Conservation (phyloP, 2,797 vertebrate species). For the Nasua narica region DNA sequence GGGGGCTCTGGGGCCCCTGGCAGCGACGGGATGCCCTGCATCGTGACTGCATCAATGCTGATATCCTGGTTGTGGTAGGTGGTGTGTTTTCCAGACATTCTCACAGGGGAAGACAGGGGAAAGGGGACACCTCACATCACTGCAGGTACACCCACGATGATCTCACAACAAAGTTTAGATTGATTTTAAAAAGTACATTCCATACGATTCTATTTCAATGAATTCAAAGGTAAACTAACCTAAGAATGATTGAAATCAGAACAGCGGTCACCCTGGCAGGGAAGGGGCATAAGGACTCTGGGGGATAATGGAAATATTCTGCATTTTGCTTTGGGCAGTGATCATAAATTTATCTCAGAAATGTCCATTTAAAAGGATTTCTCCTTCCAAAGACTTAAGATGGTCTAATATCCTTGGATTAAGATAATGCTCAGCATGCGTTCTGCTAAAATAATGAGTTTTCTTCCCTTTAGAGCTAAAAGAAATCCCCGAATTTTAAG, state of each 20-base stretch:
- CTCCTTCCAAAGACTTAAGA: neutral
- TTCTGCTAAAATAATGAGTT: neutral
- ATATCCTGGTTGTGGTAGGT: rapidly evolving
- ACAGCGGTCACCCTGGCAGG: neutral
- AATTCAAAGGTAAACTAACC: neutral
- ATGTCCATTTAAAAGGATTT: neutral
- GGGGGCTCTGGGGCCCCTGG: too few species aligned
- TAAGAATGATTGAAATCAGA: neutral
- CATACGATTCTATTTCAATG: neutral
- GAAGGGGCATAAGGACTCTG: neutral
- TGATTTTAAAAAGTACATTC: neutral
- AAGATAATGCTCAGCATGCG: neutral
- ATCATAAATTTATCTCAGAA: neutral
- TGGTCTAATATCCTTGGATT: neutral
- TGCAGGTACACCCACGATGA: neutral
- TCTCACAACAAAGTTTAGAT: neutral
- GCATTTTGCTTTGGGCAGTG: neutral
- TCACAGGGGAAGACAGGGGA: neutral
- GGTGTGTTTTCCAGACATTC: neutral
- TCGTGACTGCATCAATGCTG: neutral
- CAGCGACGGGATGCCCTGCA: neutral
- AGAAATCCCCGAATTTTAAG: neutral
- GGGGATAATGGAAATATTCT: neutral
- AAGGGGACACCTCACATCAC: neutral
- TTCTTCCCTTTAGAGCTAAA: neutral